Evolutionary conservation across 1,140 invertebrate genomes (phyloP), one percentile per base, ranked within the genome.

Genomic region (Helicoverpa zea): DNA sequence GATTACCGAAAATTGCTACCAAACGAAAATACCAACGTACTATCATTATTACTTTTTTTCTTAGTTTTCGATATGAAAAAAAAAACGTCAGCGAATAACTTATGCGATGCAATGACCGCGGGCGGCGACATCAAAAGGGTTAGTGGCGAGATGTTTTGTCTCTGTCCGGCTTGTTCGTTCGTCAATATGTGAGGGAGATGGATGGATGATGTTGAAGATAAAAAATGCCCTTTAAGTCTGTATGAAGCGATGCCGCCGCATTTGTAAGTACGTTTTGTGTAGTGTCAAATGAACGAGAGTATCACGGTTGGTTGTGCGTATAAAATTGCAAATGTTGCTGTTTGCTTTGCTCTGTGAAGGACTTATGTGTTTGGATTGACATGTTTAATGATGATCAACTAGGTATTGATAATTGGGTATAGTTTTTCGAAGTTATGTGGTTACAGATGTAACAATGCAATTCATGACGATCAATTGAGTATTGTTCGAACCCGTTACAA

Each of bases 31-130:
- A 81, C 81, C 83, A 82, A 86, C 81, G 84, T 75, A 80, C 79
- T 63, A 82, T 83, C 81, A 89, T 90, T 90, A 88, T 80, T 63
- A 74, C 43, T 79, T 89, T 90, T 90, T 92, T 93, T 89, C 87
- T 93, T 90, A 90, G 88, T 90, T 92, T 92, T 89, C 90, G 86
- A 92, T 92, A 89, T 87, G 84, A 86, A 91, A 90, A 91, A 90
- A 87, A 87, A 86, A 83, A 43, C 35, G 86, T 81, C 80, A 58
- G 76, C 79, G 79, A 83, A 89, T 85, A 88, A 82, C 79, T 87
- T 89, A 87, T 83, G 81, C 88, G 85, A 89, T 87, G 86, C 89
- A 86, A 89, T 90, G 86, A 90, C 89, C 83, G 87, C 88, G 63
- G 86, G 88, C 89, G 89, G 89, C 87, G 75, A 91, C 85, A 88